Conservation (phyloP, 2,113 vertebrate genomes). For the Numenius arquata region DNA sequence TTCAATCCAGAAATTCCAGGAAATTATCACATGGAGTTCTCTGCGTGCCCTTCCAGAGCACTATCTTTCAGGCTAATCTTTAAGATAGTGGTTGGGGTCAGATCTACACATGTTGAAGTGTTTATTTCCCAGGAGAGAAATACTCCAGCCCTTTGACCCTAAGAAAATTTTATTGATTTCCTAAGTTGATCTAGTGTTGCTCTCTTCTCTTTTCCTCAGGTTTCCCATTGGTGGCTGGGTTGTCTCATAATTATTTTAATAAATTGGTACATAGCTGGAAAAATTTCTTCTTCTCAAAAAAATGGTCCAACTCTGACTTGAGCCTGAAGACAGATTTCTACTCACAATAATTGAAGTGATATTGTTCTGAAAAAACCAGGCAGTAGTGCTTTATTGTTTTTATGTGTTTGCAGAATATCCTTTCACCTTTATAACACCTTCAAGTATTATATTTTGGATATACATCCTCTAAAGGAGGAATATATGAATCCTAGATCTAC, state of each 20-base stretch:
- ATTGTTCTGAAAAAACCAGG: not conserved
- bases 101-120: not conserved
- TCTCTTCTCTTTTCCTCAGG: not conserved
- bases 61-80: not conserved
- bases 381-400: not conserved
- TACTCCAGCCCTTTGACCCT: not conserved
- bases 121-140: not conserved
- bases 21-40: slow-evolving; percentile 52
- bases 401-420: not conserved
- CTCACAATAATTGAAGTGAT: not conserved
- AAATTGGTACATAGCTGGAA: not conserved
- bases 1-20: slow-evolving; percentile 50
- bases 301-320: not conserved
- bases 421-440: not conserved
- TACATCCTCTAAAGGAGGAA: not conserved
- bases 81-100: not conserved
- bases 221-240: not conserved
- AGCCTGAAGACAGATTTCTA: not conserved
- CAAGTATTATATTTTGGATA: not conserved
- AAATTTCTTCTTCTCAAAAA: not conserved
- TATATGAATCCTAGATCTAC: not conserved
- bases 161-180: not conserved
- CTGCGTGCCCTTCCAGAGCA: not conserved
- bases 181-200: not conserved
- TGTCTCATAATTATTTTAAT: not conserved